A percentile compares a stretch with the other conserved stretches of the same genome.
phyloP scores from a whole-genome alignment of 2,888 invertebrate genomes.

The Drosophila mimetica region DNA sequence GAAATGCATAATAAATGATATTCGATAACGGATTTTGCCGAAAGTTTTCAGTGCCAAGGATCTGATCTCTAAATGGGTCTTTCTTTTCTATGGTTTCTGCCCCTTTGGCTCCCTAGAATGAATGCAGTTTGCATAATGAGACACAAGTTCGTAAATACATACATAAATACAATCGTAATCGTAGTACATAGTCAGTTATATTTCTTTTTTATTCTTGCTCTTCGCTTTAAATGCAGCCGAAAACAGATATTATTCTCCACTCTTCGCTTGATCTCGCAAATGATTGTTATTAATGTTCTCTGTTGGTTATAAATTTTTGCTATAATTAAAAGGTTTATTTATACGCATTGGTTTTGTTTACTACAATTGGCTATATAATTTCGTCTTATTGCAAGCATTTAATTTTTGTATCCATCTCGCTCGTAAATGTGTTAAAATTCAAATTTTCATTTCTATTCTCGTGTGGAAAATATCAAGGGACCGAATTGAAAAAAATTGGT shows the following conservation, averaged over 20 bases:
- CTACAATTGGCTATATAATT: slow-evolving; percentile 69
- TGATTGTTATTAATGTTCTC: slow-evolving; percentile 46
- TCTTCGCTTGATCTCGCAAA: slow-evolving; percentile 44
- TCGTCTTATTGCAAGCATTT: slow-evolving; percentile 58
- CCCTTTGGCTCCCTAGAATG: slow-evolving; percentile 56
- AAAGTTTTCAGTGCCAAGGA: slow-evolving; percentile 37
- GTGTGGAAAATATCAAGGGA: slow-evolving; percentile 20
- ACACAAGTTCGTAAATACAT: slow-evolving; percentile 68
- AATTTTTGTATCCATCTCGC: slow-evolving; percentile 17
- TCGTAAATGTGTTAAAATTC: slow-evolving; percentile 19
- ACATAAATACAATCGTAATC: slow-evolving; percentile 73
- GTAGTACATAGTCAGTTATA: slow-evolving; percentile 67
- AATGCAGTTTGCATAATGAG: slow-evolving; percentile 67
- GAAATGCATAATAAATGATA: slow-evolving; percentile 7
- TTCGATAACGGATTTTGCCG: neutral
- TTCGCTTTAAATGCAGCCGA: slow-evolving; percentile 68
- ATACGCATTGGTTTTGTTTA: slow-evolving; percentile 43
- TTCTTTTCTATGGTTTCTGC: slow-evolving; percentile 17
- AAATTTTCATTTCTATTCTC: slow-evolving; percentile 7
- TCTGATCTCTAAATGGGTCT: slow-evolving; percentile 13
- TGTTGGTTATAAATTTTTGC: slow-evolving; percentile 55
- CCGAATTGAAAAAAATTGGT: slow-evolving; percentile 14
- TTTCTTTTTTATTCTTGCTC: slow-evolving; percentile 12
- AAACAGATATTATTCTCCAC: slow-evolving; percentile 45
- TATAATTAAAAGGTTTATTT: slow-evolving; percentile 59